A percentile compares a stretch with the other conserved stretches of the same genome.
These are phyloP conservation scores for Drosophila leontia DNA, from an alignment of 1,140 invertebrate species.

Conservation along the genomic window DNA sequence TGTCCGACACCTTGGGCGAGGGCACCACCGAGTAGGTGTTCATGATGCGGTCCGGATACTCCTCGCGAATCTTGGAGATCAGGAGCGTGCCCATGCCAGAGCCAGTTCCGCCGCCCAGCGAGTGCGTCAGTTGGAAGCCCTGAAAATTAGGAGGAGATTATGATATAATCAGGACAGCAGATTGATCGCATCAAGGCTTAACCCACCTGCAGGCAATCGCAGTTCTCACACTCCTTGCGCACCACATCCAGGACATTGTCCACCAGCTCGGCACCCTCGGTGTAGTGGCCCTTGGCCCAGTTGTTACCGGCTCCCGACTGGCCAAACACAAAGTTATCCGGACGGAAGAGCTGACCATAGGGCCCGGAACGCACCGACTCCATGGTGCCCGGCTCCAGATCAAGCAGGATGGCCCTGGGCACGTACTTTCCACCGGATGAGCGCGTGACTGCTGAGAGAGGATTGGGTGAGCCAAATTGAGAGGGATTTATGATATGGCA, in stretches of 20 bases:
- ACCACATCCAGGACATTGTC: constrained; percentile 93
- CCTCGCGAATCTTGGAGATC: constrained; percentile 91
- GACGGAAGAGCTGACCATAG: constrained; percentile 90
- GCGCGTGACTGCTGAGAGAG: constrained; percentile 72
- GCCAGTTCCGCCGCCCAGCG: constrained; percentile 92
- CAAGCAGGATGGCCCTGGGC: constrained; percentile 91
- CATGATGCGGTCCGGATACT: constrained; percentile 94
- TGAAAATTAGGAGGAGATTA: constrained; percentile 88
- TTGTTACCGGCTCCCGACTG: constrained; percentile 86
- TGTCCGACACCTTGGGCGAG: constrained; percentile 91
- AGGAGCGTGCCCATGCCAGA: constrained; percentile 92
- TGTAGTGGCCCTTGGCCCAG: constrained; percentile 91
- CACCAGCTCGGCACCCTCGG: constrained; percentile 90
- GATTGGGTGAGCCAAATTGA: constrained; percentile 1
- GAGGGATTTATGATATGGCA: neutral
- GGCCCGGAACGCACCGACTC: constrained; percentile 90
- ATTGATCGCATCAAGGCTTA: neutral
- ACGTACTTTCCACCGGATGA: constrained; percentile 90
- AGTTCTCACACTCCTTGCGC: constrained; percentile 91
- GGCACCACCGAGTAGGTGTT: constrained; percentile 93
- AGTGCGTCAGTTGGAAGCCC: constrained; percentile 92
- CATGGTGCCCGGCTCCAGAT: constrained; percentile 92
- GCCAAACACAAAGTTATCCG: constrained; percentile 91
- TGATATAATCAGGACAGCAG: neutral
- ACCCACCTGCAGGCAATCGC: constrained; percentile 88